Evolutionary conservation across 2,888 invertebrate species (phyloP), one percentile per base, ranked within the genome.

Genomic region (Campoletis raptor): DNA sequence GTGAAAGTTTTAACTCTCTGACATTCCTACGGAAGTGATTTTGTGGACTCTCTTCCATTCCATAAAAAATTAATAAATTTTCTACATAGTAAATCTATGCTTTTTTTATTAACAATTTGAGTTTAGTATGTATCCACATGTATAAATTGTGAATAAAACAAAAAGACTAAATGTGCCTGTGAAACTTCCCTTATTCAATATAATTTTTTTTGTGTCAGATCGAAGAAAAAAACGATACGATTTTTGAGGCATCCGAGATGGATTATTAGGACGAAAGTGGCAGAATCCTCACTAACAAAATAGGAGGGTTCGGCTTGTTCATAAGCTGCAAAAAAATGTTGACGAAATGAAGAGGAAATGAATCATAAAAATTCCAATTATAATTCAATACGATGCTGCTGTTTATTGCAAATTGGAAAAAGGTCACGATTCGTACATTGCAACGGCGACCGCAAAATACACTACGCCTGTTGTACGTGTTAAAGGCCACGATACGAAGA

Each of bases 401-500:
- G 30, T 61, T 61, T 61, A 61, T 61, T 61, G 61, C 30, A 30
- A 61, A 61, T 61, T 61, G 61, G 61, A 61, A 61, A 61, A 61
- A 61, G 61, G 61, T 61, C 61, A 61, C 30, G 61, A 30, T 30
- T 61, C 61, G 61, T 61, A 61, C 61, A 61, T 61, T 61, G 30
- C 61, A 61, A 61, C 61, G 61, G 30, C 61, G 61, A 61, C 61
- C 61, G 30, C 30, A 61, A 61, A 61, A 61, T 30, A 30, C 61
- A 61, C 61, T 54, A 61, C 61, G 61, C 15, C 61, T 61, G 61
- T 61, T 61, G 61, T 61, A 61, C 61, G 61, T 30, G 61, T 61
- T 61, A 61, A 61, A 61, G 61, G 61, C 61, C 61, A 61, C 61
- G 61, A 61, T 61, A 61, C 61, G 61, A 61, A 61, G 61, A 61